Evolutionary conservation across 2,797 vertebrate genomes (phyloP).

Genomic region (Merluccius polli): DNA sequence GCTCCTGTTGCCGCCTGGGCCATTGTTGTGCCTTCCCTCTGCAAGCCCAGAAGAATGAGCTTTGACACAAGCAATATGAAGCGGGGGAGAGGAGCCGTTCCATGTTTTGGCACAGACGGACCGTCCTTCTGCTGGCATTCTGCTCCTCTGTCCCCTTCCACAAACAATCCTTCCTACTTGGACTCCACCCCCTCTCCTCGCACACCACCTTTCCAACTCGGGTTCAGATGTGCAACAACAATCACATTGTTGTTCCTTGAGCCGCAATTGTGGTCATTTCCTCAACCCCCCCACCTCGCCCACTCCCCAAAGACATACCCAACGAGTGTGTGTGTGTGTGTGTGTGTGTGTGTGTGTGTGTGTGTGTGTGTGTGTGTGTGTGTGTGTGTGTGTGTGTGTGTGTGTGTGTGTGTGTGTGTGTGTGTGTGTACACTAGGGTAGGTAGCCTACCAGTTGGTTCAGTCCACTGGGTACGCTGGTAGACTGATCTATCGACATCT

Average conservation of each 20-base stretch:
- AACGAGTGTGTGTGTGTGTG: background rate
- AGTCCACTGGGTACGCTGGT: too few relatives aligned
- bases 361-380: too few relatives aligned
- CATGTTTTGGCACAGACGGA: slow-evolving; percentile 17
- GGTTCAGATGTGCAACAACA: background rate
- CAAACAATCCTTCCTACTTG: background rate
- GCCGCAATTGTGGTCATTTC: slow-evolving; percentile 7
- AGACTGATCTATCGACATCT: too few relatives aligned
- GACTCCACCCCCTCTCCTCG: slow-evolving; percentile 26
- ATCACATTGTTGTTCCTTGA: slow-evolving; percentile 7
- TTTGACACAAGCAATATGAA: slow-evolving; percentile 33
- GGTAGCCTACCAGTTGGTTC: too few relatives aligned
- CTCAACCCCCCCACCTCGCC: background rate
- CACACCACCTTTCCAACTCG: slow-evolving; percentile 17
- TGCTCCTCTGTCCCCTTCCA: background rate
- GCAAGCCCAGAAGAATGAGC: slow-evolving; percentile 38
- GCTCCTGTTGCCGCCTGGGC: slow-evolving; percentile 42
- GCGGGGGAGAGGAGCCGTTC: slow-evolving; percentile 18
- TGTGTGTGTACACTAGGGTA: background rate
- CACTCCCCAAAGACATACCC: slow-evolving; percentile 1
- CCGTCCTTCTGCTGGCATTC: slow-evolving; percentile 15
- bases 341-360: background rate
- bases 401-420: slow-evolving; percentile 1
- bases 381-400: background rate
- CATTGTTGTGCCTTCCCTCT: slow-evolving; percentile 42